These are phyloP conservation scores for Leucoraja erinaceus DNA, from an alignment of 2,113 vertebrate genomes.

Conservation along the genomic window DNA sequence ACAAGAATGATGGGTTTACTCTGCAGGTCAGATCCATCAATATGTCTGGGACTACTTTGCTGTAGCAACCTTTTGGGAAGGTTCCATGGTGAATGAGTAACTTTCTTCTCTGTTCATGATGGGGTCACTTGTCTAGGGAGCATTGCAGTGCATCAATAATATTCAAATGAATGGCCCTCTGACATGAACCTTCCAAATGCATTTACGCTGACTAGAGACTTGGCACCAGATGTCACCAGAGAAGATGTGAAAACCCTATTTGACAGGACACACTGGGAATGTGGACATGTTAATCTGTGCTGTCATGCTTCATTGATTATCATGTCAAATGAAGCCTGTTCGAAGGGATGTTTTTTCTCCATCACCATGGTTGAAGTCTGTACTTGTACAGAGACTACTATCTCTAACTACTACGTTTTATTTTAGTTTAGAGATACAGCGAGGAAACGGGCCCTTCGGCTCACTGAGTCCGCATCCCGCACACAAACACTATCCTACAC, in stretches of 20 bases:
- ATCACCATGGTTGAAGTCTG: not conserved
- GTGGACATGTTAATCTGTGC: not conserved
- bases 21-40: not conserved
- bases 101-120: not conserved
- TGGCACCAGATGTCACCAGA: not conserved
- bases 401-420: not conserved
- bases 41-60: not conserved
- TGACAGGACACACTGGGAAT: not conserved
- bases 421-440: no score
- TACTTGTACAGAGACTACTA: not conserved
- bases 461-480: no score
- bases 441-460: no score
- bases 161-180: not conserved
- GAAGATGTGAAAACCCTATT: not conserved
- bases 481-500: no score
- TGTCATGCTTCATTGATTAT: not conserved
- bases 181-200: not conserved
- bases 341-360: not conserved
- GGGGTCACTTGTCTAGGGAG: not conserved
- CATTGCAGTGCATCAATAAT: not conserved
- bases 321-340: not conserved
- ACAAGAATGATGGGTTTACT: not conserved
- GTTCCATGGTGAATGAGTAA: not conserved
- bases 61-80: not conserved
- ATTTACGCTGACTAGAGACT: not conserved